Evolutionary conservation across 1,140 invertebrate species (phyloP).

Genomic region (Pseudomyrmex cubaensis): DNA sequence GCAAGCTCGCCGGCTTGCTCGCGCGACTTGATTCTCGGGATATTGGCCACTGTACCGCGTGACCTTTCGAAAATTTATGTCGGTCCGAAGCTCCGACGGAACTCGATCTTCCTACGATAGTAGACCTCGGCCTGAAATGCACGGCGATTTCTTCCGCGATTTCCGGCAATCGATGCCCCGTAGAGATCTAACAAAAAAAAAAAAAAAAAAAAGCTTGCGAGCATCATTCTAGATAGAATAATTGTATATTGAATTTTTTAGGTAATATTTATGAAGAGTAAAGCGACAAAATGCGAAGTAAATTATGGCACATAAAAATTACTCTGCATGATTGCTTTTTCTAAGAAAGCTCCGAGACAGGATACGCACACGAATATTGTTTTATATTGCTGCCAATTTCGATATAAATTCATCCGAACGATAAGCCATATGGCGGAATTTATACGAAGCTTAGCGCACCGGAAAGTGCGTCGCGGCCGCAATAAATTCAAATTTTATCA

Average conservation of each 20-base stretch:
- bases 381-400: slow-evolving; percentile 15
- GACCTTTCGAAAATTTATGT: slow-evolving; percentile 69
- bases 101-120: slow-evolving; percentile 66
- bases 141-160: slow-evolving; percentile 29
- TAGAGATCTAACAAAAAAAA: neutral
- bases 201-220: neutral
- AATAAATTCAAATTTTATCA: slow-evolving; percentile 60
- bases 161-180: slow-evolving; percentile 36
- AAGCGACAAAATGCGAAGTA: neutral
- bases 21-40: slow-evolving; percentile 58
- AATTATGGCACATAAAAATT: slow-evolving; percentile 18
- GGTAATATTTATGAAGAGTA: too few relatives aligned
- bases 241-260: neutral
- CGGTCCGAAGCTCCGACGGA: slow-evolving; percentile 38
- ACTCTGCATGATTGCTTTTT: neutral
- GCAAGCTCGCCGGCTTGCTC: slow-evolving; percentile 60
- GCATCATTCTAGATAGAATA: neutral
- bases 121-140: slow-evolving; percentile 27
- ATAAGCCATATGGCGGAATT: slow-evolving; percentile 43
- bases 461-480: slow-evolving; percentile 35
- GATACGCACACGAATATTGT: slow-evolving; percentile 1
- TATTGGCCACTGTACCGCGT: slow-evolving; percentile 61
- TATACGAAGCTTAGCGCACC: slow-evolving; percentile 8
- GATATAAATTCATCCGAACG: slow-evolving; percentile 35
- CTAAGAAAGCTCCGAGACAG: neutral